Conservation (phyloP, 2,113 vertebrate species). For the Morphnarchus princeps region DNA sequence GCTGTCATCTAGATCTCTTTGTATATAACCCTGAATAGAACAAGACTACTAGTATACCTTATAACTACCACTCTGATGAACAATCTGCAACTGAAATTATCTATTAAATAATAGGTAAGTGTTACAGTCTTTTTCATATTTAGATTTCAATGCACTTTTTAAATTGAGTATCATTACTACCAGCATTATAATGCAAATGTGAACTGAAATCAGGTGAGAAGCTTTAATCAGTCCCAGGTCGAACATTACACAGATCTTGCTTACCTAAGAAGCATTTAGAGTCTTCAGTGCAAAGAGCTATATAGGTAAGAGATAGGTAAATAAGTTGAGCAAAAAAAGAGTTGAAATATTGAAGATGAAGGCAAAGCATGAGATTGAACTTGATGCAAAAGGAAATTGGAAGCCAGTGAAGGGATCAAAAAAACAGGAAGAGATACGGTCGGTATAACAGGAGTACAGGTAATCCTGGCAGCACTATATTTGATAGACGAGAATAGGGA, state of each 20-base stretch:
- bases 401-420: neutral
- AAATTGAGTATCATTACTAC: neutral
- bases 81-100: neutral
- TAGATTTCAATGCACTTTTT: neutral
- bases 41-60: neutral
- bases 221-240: neutral
- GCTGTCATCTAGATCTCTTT: neutral
- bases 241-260: neutral
- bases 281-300: neutral
- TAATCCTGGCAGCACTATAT: neutral
- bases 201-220: neutral
- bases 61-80: neutral
- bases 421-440: neutral
- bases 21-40: neutral
- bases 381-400: neutral
- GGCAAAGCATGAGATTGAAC: neutral
- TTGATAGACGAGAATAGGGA: neutral
- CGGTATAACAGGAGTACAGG: neutral
- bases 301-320: neutral
- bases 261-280: neutral
- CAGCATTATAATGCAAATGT: neutral
- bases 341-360: neutral
- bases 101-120: neutral
- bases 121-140: neutral
- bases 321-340: neutral